Percentiles rank a stretch among this genome's conserved stretches.
Conservation (phyloP, 2,888 invertebrate genomes). For the Cerastis rubricosa region DNA sequence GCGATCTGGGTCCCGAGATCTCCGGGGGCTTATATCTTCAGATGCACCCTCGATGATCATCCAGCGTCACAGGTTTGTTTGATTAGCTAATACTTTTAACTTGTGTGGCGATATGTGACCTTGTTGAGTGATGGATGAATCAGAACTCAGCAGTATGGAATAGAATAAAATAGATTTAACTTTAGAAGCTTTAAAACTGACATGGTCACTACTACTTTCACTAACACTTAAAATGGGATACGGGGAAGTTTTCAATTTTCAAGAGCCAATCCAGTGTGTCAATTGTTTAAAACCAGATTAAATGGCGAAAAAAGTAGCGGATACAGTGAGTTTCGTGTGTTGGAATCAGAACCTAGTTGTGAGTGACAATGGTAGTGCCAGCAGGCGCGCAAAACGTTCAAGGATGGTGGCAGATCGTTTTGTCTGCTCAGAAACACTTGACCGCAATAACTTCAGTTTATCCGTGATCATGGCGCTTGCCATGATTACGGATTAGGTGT, state of each 20-base stretch:
- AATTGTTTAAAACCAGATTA: not conserved
- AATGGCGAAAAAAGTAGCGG: not conserved
- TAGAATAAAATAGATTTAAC: not conserved
- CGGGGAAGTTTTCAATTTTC: not conserved
- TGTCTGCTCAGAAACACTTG: too few species aligned
- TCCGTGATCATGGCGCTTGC: too few species aligned
- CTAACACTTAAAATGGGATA: not conserved
- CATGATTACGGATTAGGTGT: too few species aligned
- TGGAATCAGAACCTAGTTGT: too few species aligned
- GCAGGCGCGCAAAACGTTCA: not conserved
- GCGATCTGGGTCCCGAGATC: constrained; percentile 98
- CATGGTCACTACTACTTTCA: not conserved
- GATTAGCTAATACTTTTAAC: not conserved
- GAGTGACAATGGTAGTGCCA: not conserved
- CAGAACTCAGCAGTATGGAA: not conserved
- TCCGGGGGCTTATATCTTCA: constrained; percentile 97
- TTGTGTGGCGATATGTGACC: not conserved
- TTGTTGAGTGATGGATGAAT: not conserved
- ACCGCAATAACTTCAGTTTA: too few species aligned
- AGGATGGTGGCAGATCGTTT: too few species aligned
- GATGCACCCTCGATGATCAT: constrained; percentile 96
- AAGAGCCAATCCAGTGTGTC: not conserved
- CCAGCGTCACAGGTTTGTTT: constrained; percentile 92
- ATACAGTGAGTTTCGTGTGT: too few species aligned
- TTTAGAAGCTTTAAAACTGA: not conserved